A percentile compares a stretch with the other conserved stretches of the same genome.
Conservation (phyloP, 2,113 vertebrate genomes). For the Aphyosemion australe region DNA sequence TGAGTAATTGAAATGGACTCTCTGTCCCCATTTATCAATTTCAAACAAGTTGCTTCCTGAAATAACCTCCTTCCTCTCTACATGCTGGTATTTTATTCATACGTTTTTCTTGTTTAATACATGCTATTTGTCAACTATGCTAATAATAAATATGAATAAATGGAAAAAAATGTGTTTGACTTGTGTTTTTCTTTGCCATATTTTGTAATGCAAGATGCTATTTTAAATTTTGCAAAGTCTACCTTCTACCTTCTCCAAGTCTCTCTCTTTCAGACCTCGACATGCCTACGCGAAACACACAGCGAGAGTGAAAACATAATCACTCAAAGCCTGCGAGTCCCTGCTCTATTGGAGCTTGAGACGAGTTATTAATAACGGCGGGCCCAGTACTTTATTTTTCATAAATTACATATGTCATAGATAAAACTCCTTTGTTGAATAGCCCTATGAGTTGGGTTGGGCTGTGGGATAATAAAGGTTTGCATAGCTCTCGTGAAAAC, state of each 20-base stretch:
- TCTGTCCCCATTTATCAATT: conserved; percentile 26
- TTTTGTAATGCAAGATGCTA: conserved; percentile 21
- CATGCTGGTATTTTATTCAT: conserved; percentile 17
- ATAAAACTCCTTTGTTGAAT: conserved; percentile 68
- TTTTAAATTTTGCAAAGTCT: conserved; percentile 35
- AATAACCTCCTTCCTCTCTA: conserved; percentile 25
- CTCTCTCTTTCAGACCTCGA: conserved; percentile 50
- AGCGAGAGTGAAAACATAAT: conserved; percentile 81
- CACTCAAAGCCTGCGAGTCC: conserved; percentile 77
- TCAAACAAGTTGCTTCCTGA: conserved; percentile 26
- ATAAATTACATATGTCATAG: conserved; percentile 80
- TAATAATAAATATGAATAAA: conserved; percentile 15
- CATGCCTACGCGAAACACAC: conserved; percentile 77
- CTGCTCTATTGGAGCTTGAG: conserved; percentile 82
- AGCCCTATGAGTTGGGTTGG: conserved; percentile 32
- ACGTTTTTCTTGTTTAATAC: conserved; percentile 13
- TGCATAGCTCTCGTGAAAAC: conserved; percentile 18
- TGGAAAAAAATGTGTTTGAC: conserved; percentile 17
- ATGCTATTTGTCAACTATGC: conserved; percentile 22
- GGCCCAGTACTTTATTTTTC: conserved; percentile 75
- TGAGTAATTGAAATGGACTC: conserved; percentile 54
- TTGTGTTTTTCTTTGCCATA: neutral
- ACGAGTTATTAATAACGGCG: conserved; percentile 80
- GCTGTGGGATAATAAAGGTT: conserved; percentile 31
- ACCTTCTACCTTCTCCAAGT: conserved; percentile 1